A percentile compares a stretch with the other conserved stretches of the same genome.
phyloP scores from a whole-genome alignment of 2,113 vertebrate genomes.

The Dasypus novemcinctus region DNA sequence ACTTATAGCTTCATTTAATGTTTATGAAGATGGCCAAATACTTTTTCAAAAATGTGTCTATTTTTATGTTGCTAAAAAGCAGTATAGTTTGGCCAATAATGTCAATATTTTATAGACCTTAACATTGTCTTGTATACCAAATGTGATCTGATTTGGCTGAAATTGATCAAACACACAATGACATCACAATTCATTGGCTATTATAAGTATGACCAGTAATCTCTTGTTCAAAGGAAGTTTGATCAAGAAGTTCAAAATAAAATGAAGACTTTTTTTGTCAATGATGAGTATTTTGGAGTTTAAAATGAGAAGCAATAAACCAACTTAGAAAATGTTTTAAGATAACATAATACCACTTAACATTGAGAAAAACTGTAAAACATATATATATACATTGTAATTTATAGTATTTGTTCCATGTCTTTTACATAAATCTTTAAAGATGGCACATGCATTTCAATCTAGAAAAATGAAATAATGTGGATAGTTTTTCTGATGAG shows the following conservation, averaged over 20 bases:
- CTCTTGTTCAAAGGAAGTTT: not conserved
- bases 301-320: not conserved
- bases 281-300: not conserved
- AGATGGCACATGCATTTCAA: not conserved
- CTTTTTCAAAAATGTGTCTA: not conserved
- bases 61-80: not conserved
- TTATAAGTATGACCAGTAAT: not conserved
- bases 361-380: constrained; percentile 1
- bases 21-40: not conserved
- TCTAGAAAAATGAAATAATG: not conserved
- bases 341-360: not conserved
- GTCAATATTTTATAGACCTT: not conserved
- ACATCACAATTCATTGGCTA: not conserved
- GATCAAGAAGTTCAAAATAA: no score
- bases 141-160: not conserved
- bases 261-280: not conserved
- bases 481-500: not conserved
- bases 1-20: not conserved
- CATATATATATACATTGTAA: not conserved
- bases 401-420: not conserved
- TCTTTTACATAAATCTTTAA: not conserved
- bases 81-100: not conserved
- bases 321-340: not conserved
- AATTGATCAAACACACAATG: not conserved
- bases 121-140: not conserved